Base-by-base conservation (phyloP, 1,140 invertebrate species). In the Calliopsis andreniformis region DNA sequence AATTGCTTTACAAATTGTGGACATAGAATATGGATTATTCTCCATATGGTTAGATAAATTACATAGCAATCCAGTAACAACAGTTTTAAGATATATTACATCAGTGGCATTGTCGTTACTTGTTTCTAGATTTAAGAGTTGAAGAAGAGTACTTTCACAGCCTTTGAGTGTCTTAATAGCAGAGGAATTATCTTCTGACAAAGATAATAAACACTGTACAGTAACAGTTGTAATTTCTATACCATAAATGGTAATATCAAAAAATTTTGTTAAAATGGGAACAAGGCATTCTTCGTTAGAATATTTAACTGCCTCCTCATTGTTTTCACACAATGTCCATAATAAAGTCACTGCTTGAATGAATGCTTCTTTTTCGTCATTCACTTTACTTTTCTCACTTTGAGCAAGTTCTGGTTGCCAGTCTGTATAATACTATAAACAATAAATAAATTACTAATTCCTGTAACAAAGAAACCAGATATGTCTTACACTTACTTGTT, bases 301-400 rank as follows among this genome's bases (percentile, higher is more conserved):
- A 68, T 94, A 93, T 85, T 94, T 94, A 2, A 96, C 89, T 43
- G 96, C 95, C 35, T 91, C 85, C 53, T 94, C 94, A 91, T 93
- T 93, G 90, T 93, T 94, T 87, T 94, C 94, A 89, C 95, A 96
- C 30, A 96, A 88, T 86, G 95, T 95, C 92, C 95, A 94, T 1
- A 96, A 85, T 32, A 96, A 90, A 86, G 94, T 93, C 1, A 95
- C 92, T 71, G 93, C 93, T 82, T 96, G 94, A 47, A 95, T 86
- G 87, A 96, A 95, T 58, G 94, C 95, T 83, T 96, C 94, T 61
- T 92, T 92, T 83, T 94, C 93, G 76, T 95, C 92, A 79, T 94
- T 92, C 28, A 88, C 64, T 80, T 92, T 94, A 73, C 87, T 88
- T 77, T 91, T 92, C 51, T 87, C 80, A 71, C 82, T 90, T 18